These are phyloP conservation scores for Tanypteryx hageni DNA, from an alignment of 2,888 invertebrate genomes.

Conservation along the genomic window DNA sequence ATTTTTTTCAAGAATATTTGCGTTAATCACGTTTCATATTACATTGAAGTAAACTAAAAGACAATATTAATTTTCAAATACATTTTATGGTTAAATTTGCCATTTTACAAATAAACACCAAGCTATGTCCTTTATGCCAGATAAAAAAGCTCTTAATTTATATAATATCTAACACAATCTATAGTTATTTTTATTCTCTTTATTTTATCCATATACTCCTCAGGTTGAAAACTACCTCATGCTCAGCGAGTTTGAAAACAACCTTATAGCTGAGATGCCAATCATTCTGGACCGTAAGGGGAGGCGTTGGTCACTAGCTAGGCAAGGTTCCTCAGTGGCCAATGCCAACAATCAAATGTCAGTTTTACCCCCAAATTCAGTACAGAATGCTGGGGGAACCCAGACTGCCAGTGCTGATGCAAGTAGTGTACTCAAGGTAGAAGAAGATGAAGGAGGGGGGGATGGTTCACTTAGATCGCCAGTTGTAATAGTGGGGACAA, in stretches of 20 bases:
- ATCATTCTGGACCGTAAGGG: conserved; percentile 84
- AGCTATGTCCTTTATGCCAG: no score
- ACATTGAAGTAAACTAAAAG: no score
- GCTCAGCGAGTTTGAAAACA: conserved; percentile 91
- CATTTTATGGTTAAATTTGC: no score
- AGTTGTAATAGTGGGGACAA: conserved; percentile 70
- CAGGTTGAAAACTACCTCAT: conserved; percentile 90
- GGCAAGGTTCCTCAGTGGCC: conserved; percentile 71
- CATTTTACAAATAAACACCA: no score
- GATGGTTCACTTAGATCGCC: conserved; percentile 68
- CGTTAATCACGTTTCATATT: no score
- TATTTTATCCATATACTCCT: not conserved
- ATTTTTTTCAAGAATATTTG: no score
- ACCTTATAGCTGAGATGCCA: conserved; percentile 87
- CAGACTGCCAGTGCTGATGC: conserved; percentile 69
- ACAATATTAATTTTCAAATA: no score
- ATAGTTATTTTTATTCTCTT: not conserved
- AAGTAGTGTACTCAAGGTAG: conserved; percentile 68
- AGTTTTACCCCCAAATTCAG: conserved; percentile 68
- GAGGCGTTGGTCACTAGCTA: conserved; percentile 84
- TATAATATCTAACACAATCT: not conserved
- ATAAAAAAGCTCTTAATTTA: not conserved
- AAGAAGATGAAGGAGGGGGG: conserved; percentile 69
- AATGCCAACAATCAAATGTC: conserved; percentile 62
- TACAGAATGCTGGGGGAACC: conserved; percentile 68